Conservation (phyloP, 2,888 invertebrate genomes). For the Desoria tigrina region DNA sequence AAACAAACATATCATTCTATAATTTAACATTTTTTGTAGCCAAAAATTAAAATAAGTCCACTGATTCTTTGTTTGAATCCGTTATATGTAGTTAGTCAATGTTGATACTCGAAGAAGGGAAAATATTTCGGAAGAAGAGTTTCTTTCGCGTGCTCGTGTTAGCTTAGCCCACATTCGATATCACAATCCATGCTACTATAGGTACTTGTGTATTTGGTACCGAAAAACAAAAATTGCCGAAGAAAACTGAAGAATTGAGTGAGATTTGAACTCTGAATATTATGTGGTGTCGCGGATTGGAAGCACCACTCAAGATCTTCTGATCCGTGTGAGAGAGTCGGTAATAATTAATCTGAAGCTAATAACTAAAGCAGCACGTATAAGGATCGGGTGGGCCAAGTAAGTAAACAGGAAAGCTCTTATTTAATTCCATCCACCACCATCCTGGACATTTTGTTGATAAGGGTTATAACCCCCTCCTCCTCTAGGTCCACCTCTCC, state of each 20-base stretch:
- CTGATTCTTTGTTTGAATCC: constrained; percentile 14
- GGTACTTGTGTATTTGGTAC: constrained; percentile 4
- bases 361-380: constrained; percentile 21
- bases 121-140: constrained; percentile 13
- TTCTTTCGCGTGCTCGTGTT: constrained; percentile 21
- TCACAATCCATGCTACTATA: constrained; percentile 19
- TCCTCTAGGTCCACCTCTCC: constrained; percentile 38
- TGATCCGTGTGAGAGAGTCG: background rate
- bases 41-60: constrained; percentile 18
- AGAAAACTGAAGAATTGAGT: constrained; percentile 1
- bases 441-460: constrained; percentile 53
- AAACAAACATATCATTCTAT: constrained; percentile 7
- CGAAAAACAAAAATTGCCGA: constrained; percentile 4
- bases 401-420: constrained; percentile 43
- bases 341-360: constrained; percentile 12
- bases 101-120: constrained; percentile 21
- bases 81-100: constrained; percentile 5
- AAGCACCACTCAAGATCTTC: constrained; percentile 14
- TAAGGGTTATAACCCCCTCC: constrained; percentile 15
- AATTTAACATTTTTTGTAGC: constrained; percentile 11
- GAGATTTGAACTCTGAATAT: constrained; percentile 5
- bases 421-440: constrained; percentile 46
- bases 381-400: constrained; percentile 44
- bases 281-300: background rate
- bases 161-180: constrained; percentile 20